Evolutionary conservation across 2,797 vertebrate species (phyloP), one percentile per base, ranked within the genome.

Genomic region (Sebastes steindachneri): DNA sequence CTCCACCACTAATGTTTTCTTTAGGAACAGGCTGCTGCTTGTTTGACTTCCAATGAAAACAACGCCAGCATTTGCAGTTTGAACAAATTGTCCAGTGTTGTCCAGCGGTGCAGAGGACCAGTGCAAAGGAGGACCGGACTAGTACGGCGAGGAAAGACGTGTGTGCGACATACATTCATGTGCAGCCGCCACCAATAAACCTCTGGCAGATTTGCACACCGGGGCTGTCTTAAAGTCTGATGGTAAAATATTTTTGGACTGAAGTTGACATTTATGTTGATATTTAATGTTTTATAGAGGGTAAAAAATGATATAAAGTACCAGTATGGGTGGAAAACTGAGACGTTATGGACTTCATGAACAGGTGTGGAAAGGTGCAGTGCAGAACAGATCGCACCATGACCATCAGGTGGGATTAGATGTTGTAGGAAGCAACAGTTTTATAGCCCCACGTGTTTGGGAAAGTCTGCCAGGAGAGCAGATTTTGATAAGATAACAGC

Each of bases 51-150:
- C 91, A 94, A 94, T 76, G 85, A 92, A 95, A 94, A 94, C 94
- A 94, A 92, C 92, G 87, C 85, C 72, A 73, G 83, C 83, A 83
- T 93, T 94, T 89, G 89, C 93, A 88, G 92, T 86, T 88, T 84
- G 88, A 95, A 96, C 95, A 96, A 95, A 95, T 93, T 93, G 91
- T 89, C 90, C 94, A 94, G 92, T 96, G 94, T 96, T 92, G 92
- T 88, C 91, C 87, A 37, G 81, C 3, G 54, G 79, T 74, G 84
- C 75, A 19, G 75, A 84, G 68, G 79, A 74, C 73, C 55, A 37
- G 60, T 2, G 79, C 70, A 35, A 33, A 75, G 84, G 64, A 77
- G 81, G 77, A 77, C 54, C n/a, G 17, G 73, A 69, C 66, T 21
- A 12, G 1, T 12, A 33, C 15, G 11, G 29, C 66, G 19, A 5